Percentiles rank a stretch among this genome's conserved stretches.
Evolutionary conservation across 2,113 vertebrate species (phyloP).

Genomic region (Leptobrachium ailaonicum): DNA sequence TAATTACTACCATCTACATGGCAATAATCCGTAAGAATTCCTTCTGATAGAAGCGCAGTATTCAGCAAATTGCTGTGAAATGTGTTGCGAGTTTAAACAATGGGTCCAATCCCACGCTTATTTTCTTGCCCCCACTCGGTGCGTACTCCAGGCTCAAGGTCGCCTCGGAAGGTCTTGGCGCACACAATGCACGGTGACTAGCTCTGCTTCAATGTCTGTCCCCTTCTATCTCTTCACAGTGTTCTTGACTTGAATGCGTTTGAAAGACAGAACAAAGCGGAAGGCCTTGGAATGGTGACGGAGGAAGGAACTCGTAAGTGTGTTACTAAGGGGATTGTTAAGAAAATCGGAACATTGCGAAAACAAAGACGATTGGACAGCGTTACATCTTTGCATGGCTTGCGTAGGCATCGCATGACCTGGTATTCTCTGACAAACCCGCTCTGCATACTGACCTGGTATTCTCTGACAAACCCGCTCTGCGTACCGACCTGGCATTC

Average conservation of each 20-base stretch:
- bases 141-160: conserved; percentile 21
- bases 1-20: not conserved
- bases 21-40: not conserved
- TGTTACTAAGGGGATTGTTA: not conserved
- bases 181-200: not conserved
- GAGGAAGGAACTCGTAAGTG: conserved; percentile 98
- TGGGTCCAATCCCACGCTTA: not conserved
- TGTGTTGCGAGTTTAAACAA: not conserved
- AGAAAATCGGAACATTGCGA: too few relatives aligned
- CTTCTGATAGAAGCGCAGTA: not conserved
- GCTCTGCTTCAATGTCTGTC: conserved; percentile 14
- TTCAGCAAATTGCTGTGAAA: not conserved
- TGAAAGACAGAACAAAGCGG: conserved; percentile 98
- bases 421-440: too few relatives aligned
- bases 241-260: conserved; percentile 97
- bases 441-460: too few relatives aligned
- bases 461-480: too few relatives aligned
- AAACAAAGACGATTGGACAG: too few relatives aligned
- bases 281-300: conserved; percentile 98
- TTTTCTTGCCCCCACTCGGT: not conserved
- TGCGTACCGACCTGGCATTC: too few relatives aligned
- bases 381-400: too few relatives aligned
- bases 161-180: not conserved
- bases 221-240: conserved; percentile 65
- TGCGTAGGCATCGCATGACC: too few relatives aligned